Evolutionary conservation across 1,140 invertebrate genomes (phyloP), one percentile per base, ranked within the genome.

Genomic region (Drosophila arawakana): DNA sequence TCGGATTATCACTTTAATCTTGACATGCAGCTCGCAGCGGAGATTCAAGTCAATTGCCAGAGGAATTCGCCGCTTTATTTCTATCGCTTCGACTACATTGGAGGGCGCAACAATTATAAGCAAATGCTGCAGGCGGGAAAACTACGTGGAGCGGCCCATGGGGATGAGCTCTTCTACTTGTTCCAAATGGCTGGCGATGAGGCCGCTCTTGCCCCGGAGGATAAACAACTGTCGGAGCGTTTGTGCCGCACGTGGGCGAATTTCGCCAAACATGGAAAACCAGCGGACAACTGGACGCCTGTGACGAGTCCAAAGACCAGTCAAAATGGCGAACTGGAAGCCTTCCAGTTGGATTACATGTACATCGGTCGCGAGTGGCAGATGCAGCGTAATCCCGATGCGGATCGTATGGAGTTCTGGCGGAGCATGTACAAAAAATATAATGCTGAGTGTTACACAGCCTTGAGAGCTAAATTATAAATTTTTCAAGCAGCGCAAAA

Each of bases 231-330:
- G n/a, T 93, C 93, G 1, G 91, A 91, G 55, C 90, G 92, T 10
- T 92, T 95, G 80, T 93, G 94, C 0, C 92, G 93, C 55, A 84
- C 95, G 88, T 95, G 95, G 95, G 94, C 94, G 0, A 95, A 95
- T 76, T 95, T 95, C 90, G 95, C 95, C 0, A 94, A 94, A 80
- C 93, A 91, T 54, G 93, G 90, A 0, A 90, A 91, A 9, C 93
- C 93, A 1, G 70, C 11, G 43, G 74, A 70, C 0, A 76, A 58
- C 35, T 93, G 92, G 92, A 74, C 59, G 21, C 79, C 90, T 0
- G 80, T 93, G 0, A 61, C 75, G 11, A 72, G 43, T 10, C 63
- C 70, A 0, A 49, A 68, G 30, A 7, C 0, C 9, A 6, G 70
- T 61, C 9, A 41, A 6, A 21, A 30, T 9, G 34, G n/a, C 5